phyloP scores from a whole-genome alignment of 2,797 vertebrate species.

The Tapirus indicus region DNA sequence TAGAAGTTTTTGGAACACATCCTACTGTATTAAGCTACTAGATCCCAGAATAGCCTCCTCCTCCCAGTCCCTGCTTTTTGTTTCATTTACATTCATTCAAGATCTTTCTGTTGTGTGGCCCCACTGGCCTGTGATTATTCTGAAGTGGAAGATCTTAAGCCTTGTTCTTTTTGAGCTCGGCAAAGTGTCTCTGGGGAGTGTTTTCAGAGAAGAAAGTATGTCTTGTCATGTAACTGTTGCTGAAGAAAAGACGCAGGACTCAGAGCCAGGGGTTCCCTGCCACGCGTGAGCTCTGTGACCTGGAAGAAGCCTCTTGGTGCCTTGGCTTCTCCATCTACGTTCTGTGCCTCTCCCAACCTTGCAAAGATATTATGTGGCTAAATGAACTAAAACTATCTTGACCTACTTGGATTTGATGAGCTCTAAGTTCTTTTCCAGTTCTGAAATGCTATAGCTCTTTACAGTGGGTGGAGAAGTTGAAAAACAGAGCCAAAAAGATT shows the following conservation, averaged over 20 bases:
- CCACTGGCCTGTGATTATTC: not conserved
- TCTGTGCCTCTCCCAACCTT: not conserved
- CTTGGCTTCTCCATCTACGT: not conserved
- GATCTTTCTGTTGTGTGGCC: not conserved
- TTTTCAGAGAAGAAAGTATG: conserved; percentile 15
- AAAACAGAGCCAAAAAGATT: conserved; percentile 37
- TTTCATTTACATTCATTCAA: conserved; percentile 3
- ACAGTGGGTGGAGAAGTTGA: not conserved
- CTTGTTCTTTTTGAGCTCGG: not conserved
- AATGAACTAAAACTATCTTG: conserved; percentile 15
- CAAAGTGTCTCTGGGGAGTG: not conserved
- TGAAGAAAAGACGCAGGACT: not conserved
- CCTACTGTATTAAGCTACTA: not conserved
- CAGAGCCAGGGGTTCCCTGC: not conserved
- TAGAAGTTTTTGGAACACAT: not conserved
- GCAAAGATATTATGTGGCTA: not conserved
- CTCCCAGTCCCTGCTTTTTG: not conserved
- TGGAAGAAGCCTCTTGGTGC: not conserved
- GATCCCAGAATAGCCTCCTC: not conserved
- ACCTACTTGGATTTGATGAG: conserved; percentile 4
- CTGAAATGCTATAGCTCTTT: conserved; percentile 39
- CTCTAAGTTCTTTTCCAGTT: not conserved
- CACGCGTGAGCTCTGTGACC: not conserved
- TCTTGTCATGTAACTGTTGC: not conserved
- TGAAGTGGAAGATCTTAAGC: not conserved